Base-by-base conservation (phyloP, 2,888 invertebrate species). In the Branchipolynoe longqiensis region DNA sequence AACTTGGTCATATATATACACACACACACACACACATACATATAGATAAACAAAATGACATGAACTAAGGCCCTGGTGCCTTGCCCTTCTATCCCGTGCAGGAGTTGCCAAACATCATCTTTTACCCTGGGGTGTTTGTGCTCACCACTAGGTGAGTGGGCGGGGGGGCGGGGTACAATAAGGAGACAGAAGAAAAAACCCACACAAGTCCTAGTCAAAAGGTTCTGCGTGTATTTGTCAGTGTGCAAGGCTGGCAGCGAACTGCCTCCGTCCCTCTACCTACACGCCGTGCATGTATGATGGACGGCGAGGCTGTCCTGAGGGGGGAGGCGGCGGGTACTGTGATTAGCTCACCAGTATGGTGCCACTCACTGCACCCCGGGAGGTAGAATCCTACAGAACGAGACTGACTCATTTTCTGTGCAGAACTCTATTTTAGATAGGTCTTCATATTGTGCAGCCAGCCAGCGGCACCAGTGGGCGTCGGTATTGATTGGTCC, bases 171-270 rank as follows among this genome's bases (percentile, higher is more conserved):
- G 38, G 38, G 69, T 69, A 33, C n/a, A n/a, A n/a, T n/a, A n/a
- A n/a, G n/a, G n/a, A n/a, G n/a, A n/a, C n/a, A n/a, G n/a, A n/a
- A n/a, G n/a, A n/a, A n/a, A n/a, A n/a, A n/a, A n/a, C n/a, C n/a
- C 33, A 69, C 33, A 62, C 62, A 78, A 78, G 78, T 78, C 78
- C 78, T 78, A 78, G 78, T 78, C 78, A 78, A 78, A n/a, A 78
- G 78, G 78, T 41, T 78, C 41, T 78, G 41, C 41, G 48, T n/a
- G n/a, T n/a, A n/a, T n/a, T n/a, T n/a, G n/a, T n/a, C n/a, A n/a
- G n/a, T n/a, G n/a, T n/a, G n/a, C n/a, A n/a, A n/a, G n/a, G n/a
- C n/a, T n/a, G n/a, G n/a, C n/a, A n/a, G n/a, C n/a, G n/a, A n/a
- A n/a, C n/a, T n/a, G n/a, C n/a, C n/a, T n/a, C n/a, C n/a, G n/a